A percentile compares a stretch with the other conserved stretches of the same genome.
These are phyloP conservation scores for Mamestra brassicae DNA, from an alignment of 2,888 invertebrate genomes.

Conservation along the genomic window DNA sequence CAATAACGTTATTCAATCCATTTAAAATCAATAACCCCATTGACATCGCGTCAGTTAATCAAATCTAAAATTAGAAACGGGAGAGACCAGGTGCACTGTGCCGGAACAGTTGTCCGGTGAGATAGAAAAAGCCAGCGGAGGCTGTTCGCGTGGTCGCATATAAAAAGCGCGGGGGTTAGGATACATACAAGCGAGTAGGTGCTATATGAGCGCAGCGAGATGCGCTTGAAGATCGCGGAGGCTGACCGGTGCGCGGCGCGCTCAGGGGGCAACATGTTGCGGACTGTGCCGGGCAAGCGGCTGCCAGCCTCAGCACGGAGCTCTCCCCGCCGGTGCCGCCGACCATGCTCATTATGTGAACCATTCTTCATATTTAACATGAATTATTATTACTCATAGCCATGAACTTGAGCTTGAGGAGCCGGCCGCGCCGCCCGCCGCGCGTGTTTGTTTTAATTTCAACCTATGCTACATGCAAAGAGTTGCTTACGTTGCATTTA, in stretches of 20 bases:
- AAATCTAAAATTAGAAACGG: constrained; percentile 25
- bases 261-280: constrained; percentile 88
- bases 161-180: constrained; percentile 14
- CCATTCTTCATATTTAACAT: constrained; percentile 66
- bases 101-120: constrained; percentile 3
- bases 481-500: neutral
- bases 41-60: neutral
- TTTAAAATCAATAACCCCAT: constrained; percentile 20
- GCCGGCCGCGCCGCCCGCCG: neutral
- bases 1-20: neutral
- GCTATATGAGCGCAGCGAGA: constrained; percentile 86
- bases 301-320: constrained; percentile 56
- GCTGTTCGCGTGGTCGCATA: constrained; percentile 18
- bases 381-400: constrained; percentile 34
- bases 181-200: constrained; percentile 89
- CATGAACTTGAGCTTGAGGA: constrained; percentile 44
- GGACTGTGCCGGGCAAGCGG: constrained; percentile 73
- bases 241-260: constrained; percentile 84
- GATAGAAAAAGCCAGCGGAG: constrained; percentile 22
- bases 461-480: neutral
- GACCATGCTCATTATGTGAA: constrained; percentile 68
- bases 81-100: constrained; percentile 18
- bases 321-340: constrained; percentile 85
- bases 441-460: constrained; percentile 2
- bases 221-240: constrained; percentile 86